phyloP scores from a whole-genome alignment of 2,888 invertebrate species.

The Mesopsocus fuscifrons region DNA sequence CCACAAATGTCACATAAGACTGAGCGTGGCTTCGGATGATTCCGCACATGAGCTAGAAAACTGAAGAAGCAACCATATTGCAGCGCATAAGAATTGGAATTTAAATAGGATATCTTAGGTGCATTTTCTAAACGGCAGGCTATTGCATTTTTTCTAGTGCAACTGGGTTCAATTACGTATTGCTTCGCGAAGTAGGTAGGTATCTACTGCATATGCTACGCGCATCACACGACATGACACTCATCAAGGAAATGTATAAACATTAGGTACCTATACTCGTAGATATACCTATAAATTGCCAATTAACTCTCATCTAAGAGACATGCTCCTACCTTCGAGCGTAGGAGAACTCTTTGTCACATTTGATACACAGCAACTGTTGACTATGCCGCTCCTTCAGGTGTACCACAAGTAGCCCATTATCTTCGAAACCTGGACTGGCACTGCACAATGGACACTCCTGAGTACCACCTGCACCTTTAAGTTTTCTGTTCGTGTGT shows the following conservation, averaged over 20 bases:
- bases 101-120: no score
- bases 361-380: neutral
- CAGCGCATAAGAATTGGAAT: no score
- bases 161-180: neutral
- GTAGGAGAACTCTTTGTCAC: neutral
- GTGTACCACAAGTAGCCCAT: neutral
- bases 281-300: no score
- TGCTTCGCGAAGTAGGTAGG: neutral
- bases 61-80: neutral
- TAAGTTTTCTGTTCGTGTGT: no score
- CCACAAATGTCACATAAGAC: slow-evolving; percentile 1
- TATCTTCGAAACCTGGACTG: neutral
- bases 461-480: no score
- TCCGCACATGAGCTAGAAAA: neutral
- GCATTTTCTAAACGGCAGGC: no score
- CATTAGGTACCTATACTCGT: no score
- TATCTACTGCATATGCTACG: neutral
- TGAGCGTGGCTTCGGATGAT: slow-evolving; percentile 1
- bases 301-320: no score
- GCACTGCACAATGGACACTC: no score
- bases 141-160: neutral
- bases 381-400: neutral
- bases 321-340: neutral
- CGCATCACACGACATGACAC: no score
- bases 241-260: no score